phyloP scores from a whole-genome alignment of 92 coral and sea anemone species.

The Siderastrea radians region DNA sequence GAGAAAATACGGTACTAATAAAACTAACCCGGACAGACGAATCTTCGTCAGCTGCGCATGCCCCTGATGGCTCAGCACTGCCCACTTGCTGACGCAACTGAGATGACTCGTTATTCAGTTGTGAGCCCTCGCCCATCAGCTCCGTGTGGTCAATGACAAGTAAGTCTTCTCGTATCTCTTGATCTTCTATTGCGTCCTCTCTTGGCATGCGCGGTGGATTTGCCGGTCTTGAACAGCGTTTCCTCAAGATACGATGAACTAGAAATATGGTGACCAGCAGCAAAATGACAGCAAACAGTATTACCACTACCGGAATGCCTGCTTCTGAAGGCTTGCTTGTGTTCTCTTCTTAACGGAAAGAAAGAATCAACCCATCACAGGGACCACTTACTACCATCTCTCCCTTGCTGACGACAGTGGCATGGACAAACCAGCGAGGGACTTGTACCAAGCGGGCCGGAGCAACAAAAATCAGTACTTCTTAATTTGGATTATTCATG shows the following conservation, averaged over 20 bases:
- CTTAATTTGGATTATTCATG: no score
- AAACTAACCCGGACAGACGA: not conserved
- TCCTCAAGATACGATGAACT: not conserved
- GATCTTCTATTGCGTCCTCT: not conserved
- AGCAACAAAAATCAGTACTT: no score
- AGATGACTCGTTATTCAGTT: not conserved
- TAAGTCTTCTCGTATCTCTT: not conserved
- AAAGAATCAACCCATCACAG: not conserved
- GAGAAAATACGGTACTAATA: no score
- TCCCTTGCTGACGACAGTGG: no score
- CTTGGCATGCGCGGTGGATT: not conserved
- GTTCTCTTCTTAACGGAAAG: not conserved
- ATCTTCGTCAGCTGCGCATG: not conserved
- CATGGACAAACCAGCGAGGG: no score
- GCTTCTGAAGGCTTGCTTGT: not conserved
- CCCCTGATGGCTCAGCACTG: not conserved
- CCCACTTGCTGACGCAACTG: not conserved
- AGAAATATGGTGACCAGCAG: not conserved
- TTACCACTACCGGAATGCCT: not conserved
- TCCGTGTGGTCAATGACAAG: constrained; percentile 33
- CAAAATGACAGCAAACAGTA: not conserved
- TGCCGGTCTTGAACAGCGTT: not conserved
- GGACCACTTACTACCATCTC: no score
- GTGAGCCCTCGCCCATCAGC: not conserved
- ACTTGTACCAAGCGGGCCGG: no score